phyloP scores from a whole-genome alignment of 2,888 invertebrate genomes.

The Cantharis nigra region DNA sequence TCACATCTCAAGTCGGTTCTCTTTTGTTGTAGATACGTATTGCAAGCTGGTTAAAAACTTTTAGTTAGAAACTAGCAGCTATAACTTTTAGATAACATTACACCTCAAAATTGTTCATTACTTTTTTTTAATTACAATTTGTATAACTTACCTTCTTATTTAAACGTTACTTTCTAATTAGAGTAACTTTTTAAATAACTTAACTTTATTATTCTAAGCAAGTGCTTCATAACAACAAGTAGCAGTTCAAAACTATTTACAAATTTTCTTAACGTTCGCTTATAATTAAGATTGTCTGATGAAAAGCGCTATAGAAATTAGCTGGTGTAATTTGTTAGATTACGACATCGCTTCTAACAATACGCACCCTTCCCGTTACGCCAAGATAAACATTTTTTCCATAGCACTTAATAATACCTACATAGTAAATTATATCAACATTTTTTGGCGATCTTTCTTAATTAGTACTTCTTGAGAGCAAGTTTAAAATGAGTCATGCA shows the following conservation, averaged over 20 bases:
- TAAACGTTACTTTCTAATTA: neutral
- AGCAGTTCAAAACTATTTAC: neutral
- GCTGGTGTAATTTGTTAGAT: neutral
- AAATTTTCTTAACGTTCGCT: neutral
- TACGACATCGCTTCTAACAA: neutral
- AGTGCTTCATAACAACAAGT: neutral
- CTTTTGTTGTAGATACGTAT: constrained; percentile 20
- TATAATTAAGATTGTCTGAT: neutral
- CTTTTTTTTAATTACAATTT: neutral
- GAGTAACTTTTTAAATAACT: neutral
- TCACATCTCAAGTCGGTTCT: constrained; percentile 23
- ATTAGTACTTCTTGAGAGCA: neutral
- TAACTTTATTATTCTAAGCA: neutral
- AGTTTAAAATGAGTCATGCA: no score
- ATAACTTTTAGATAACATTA: neutral
- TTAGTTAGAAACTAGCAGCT: neutral
- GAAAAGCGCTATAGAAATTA: neutral
- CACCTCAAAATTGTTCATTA: neutral
- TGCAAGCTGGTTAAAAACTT: constrained; percentile 1
- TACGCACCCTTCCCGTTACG: neutral
- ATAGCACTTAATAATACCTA: neutral
- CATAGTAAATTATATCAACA: neutral
- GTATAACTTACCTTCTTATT: neutral
- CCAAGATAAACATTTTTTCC: neutral
- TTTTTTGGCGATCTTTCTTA: neutral